A percentile compares a stretch with the other conserved stretches of the same genome.
phyloP scores from a whole-genome alignment of 2,888 invertebrate genomes.

The Griposia aprilina region DNA sequence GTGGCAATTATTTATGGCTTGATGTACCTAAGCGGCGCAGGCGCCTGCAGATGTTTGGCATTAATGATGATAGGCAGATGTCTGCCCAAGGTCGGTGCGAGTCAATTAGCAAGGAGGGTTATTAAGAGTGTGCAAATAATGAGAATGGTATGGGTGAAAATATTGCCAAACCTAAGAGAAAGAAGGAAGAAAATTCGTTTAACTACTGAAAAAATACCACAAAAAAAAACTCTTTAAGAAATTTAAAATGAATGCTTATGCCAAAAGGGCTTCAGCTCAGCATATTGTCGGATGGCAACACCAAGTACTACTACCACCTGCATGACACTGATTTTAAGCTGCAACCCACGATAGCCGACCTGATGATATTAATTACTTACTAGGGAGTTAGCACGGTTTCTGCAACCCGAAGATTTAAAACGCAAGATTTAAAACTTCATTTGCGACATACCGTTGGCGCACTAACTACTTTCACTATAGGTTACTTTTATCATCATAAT shows the following conservation, averaged over 20 bases:
- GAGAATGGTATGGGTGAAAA: background rate
- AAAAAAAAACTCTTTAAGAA: too few relatives aligned
- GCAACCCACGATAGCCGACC: too few relatives aligned
- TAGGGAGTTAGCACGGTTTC: too few relatives aligned
- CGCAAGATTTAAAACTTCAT: background rate
- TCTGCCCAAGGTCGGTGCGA: constrained; percentile 52
- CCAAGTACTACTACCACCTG: too few relatives aligned
- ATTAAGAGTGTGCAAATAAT: constrained; percentile 12
- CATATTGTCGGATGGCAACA: too few relatives aligned
- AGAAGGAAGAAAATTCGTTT: too few relatives aligned
- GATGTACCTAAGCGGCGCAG: constrained; percentile 29
- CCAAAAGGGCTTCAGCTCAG: too few relatives aligned
- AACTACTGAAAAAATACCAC: too few relatives aligned
- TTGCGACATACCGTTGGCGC: background rate
- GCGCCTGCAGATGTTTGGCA: constrained; percentile 36
- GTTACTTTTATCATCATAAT: background rate
- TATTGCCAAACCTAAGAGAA: background rate
- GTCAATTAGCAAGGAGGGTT: constrained; percentile 32
- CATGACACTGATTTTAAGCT: too few relatives aligned
- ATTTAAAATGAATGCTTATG: too few relatives aligned
- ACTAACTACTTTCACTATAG: background rate
- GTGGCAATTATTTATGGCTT: constrained; percentile 50
- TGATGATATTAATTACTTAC: too few relatives aligned
- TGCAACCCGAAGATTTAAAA: too few relatives aligned
- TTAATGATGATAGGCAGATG: constrained; percentile 59